Evolutionary conservation across 2,113 vertebrate species (phyloP), one percentile per base, ranked within the genome.

Genomic region (Cepphus grylle): DNA sequence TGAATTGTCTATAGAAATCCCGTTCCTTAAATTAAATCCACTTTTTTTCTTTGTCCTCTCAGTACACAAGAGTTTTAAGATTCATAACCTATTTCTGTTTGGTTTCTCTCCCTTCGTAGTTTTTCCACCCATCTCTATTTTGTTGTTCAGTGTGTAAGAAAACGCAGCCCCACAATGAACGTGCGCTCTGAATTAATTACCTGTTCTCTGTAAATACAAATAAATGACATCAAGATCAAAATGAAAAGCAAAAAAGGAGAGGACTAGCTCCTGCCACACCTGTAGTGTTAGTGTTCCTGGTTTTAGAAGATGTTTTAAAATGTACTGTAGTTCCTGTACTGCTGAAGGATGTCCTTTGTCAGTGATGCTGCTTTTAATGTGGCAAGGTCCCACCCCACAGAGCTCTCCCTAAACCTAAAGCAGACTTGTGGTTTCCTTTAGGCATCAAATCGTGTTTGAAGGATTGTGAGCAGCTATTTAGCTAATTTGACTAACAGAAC

Each of bases 1-100:
- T 90, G 74, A 94, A 88, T 85, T 93, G 69, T 88, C 83, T 94
- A 25, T 69, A 94, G 86, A 93, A 97, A 94, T 92, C 65, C 40
- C 58, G 43, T 94, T 91, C n/a, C 69, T 83, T 73, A 38, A 38
- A 96, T 92, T 95, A 96, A 94, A 91, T 90, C 83, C 92, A 70
- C 69, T 83, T 97, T 73, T 61, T 53, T 67, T 95, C 89, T 97
- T 96, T 96, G 70, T 95, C 81, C 76, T 95, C 89, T 81, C 81
- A 53, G 74, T 50, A 65, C 59, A 81, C 26, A 83, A 27, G 70
- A 76, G 82, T 93, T 72, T 95, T 79, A 86, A 94, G 91, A 94
- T 89, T 92, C 86, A 55, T 88, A 93, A 93, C 93, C 81, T 86
- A 84, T 95, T 96, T 95, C 93, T 97, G 65, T 80, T 93, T 86